These are phyloP conservation scores for Leptopilina syphax DNA, from an alignment of 2,888 invertebrate genomes.

Conservation along the genomic window DNA sequence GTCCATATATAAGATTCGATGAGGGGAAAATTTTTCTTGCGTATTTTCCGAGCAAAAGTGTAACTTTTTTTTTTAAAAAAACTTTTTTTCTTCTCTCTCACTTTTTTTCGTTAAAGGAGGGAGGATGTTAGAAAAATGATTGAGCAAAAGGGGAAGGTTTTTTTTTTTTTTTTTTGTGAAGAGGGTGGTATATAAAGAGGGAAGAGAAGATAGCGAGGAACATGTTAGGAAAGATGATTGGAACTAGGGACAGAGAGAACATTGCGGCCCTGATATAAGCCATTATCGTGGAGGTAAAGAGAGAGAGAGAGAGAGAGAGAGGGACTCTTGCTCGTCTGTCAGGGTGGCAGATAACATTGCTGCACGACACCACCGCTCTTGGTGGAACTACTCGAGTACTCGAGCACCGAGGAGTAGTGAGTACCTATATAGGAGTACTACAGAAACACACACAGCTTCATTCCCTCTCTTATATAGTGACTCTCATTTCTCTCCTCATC, in stretches of 20 bases:
- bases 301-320: conserved; percentile 42
- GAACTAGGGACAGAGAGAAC: conserved; percentile 50
- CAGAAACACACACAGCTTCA: background rate
- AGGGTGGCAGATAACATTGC: conserved; percentile 70
- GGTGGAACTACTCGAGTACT: conserved; percentile 71
- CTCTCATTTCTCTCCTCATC: conserved; percentile 41
- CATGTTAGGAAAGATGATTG: conserved; percentile 55
- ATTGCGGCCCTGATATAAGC: conserved; percentile 71
- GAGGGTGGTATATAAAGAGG: background rate
- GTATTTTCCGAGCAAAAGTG: background rate
- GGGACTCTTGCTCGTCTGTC: conserved; percentile 66
- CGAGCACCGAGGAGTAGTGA: conserved; percentile 58
- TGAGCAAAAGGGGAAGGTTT: background rate
- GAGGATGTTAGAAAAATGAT: background rate
- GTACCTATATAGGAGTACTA: conserved; percentile 47
- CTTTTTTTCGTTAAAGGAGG: too few relatives aligned
- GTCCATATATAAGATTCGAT: background rate
- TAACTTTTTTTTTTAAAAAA: background rate
- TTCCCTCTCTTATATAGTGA: conserved; percentile 27
- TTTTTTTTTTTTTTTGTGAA: background rate
- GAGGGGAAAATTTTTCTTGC: background rate
- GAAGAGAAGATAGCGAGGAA: background rate
- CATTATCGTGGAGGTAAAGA: conserved; percentile 65
- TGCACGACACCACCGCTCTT: conserved; percentile 64
- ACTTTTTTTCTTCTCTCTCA: background rate